A percentile compares a stretch with the other conserved stretches of the same genome.
Evolutionary conservation across 2,888 invertebrate genomes (phyloP).

Genomic region (Chelonus formosanus): DNA sequence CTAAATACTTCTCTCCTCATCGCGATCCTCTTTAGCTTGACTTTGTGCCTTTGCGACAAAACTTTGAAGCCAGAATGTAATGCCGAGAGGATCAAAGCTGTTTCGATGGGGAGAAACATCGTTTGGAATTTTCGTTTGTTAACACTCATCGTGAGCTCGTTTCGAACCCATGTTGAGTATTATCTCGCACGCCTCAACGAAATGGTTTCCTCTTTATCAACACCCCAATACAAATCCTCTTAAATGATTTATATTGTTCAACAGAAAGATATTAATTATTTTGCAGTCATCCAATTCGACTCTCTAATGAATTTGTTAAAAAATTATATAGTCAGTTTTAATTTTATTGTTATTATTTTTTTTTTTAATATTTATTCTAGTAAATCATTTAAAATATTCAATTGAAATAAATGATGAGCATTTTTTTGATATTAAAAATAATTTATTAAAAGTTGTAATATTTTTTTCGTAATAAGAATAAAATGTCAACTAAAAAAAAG

Average conservation of each 20-base stretch:
- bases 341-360: too few relatives aligned
- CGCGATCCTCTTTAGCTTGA: neutral
- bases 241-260: neutral
- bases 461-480: too few relatives aligned
- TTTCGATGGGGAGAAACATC: constrained; percentile 13
- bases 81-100: constrained; percentile 4
- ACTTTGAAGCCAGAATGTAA: constrained; percentile 3
- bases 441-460: too few relatives aligned
- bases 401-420: too few relatives aligned
- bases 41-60: neutral
- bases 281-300: neutral
- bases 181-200: constrained; percentile 17
- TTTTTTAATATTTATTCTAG: too few relatives aligned
- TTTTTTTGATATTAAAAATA: too few relatives aligned
- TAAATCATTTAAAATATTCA: too few relatives aligned
- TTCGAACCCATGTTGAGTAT: constrained; percentile 17
- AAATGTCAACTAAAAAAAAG: too few relatives aligned
- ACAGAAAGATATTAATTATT: constrained; percentile 1
- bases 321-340: too few relatives aligned
- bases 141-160: constrained; percentile 25
- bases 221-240: constrained; percentile 11
- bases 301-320: too few relatives aligned
- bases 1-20: constrained; percentile 7
- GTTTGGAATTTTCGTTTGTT: constrained; percentile 27
- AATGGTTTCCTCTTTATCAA: constrained; percentile 17